phyloP scores from a whole-genome alignment of 2,797 vertebrate genomes.

The Melanotaenia parkinsoni region DNA sequence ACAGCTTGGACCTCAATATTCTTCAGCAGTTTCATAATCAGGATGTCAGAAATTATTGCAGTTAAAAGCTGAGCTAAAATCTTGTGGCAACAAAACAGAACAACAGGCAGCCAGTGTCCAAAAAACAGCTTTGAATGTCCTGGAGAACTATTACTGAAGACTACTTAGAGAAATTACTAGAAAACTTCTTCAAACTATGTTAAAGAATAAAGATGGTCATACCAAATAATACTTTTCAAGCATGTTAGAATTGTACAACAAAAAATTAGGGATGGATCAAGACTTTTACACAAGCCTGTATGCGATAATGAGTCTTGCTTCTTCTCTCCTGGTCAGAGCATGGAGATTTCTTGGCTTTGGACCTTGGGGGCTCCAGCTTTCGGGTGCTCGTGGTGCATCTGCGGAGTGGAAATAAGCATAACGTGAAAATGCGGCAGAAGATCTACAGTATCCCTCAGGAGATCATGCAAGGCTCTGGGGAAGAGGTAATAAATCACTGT shows the following conservation, averaged over 20 bases:
- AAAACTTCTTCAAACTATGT: not conserved
- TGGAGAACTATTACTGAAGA: too few species aligned
- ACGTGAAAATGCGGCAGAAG: constrained; percentile 96
- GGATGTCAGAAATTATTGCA: not conserved
- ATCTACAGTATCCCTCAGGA: constrained; percentile 94
- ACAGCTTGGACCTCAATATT: not conserved
- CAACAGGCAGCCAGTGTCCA: not conserved
- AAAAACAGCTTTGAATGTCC: not conserved
- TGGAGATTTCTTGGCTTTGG: constrained; percentile 94
- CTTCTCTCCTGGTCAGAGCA: constrained; percentile 81
- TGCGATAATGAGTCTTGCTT: not conserved
- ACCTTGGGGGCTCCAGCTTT: constrained; percentile 96
- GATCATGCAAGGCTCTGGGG: constrained; percentile 92
- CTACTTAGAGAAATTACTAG: too few species aligned
- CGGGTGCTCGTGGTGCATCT: constrained; percentile 92
- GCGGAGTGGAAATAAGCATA: constrained; percentile 83
- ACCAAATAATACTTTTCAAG: not conserved
- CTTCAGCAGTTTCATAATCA: not conserved
- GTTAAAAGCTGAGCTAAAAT: not conserved
- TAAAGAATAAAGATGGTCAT: not conserved
- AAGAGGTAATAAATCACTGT: constrained; percentile 84
- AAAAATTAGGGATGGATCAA: not conserved
- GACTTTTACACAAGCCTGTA: not conserved
- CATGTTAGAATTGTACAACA: not conserved
- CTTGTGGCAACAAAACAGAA: not conserved